Conservation (phyloP, 2,113 vertebrate genomes). For the Rana temporaria region DNA sequence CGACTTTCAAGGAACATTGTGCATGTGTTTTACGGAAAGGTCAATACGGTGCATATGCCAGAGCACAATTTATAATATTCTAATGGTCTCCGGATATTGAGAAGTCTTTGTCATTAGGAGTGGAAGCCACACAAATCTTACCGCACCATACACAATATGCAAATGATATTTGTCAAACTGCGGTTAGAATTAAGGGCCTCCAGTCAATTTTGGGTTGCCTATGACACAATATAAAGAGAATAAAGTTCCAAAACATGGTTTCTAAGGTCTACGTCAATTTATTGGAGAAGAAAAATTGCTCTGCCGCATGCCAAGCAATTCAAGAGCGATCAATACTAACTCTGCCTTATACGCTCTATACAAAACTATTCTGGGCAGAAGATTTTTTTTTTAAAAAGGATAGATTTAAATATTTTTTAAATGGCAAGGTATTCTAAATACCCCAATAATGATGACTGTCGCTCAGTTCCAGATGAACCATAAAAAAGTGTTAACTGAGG, state of each 20-base stretch:
- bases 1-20: conserved; percentile 76
- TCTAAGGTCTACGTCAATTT: not conserved
- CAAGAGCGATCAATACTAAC: not conserved
- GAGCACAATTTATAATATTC: conserved; percentile 59
- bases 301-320: not conserved
- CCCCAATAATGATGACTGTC: not conserved
- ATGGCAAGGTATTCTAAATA: not conserved
- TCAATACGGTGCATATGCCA: conserved; percentile 61
- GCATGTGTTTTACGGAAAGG: conserved; percentile 72
- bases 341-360: too few relatives aligned
- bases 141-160: conserved; percentile 18
- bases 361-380: too few relatives aligned
- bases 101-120: not conserved
- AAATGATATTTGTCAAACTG: conserved; percentile 25
- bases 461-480: conserved; percentile 45
- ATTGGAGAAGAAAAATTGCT: not conserved
- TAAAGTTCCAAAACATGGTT: not conserved
- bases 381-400: too few relatives aligned
- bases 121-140: conserved; percentile 17
- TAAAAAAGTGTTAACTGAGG: conserved; percentile 72
- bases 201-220: not conserved
- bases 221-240: conserved; percentile 34
- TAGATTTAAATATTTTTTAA: not conserved
- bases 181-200: not conserved
- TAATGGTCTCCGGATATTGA: conserved; percentile 51